Evolutionary conservation across 2,113 vertebrate genomes (phyloP).

Genomic region (Emydocephalus ijimae): DNA sequence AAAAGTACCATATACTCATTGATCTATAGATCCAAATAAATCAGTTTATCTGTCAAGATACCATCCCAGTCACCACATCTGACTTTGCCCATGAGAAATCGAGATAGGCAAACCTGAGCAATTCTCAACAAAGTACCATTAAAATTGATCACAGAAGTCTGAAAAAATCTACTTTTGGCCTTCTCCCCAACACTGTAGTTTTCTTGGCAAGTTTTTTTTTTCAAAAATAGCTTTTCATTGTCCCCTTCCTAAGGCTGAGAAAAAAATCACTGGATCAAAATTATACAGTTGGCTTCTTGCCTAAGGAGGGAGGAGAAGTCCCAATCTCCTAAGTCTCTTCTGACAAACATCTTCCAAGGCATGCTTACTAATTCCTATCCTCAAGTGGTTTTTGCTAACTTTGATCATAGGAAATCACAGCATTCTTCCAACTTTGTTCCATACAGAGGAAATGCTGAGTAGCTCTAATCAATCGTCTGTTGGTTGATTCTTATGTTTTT

Average conservation of each 20-base stretch:
- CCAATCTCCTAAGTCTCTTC: background rate
- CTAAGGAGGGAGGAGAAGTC: background rate
- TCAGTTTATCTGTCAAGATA: background rate
- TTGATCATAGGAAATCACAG: background rate
- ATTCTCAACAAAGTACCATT: background rate
- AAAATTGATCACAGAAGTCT: background rate
- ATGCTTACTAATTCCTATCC: background rate
- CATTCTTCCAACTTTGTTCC: background rate
- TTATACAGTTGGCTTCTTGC: background rate
- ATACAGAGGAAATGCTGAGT: background rate
- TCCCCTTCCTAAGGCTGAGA: background rate
- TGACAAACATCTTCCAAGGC: background rate
- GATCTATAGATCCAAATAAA: background rate
- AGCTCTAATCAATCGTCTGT: background rate
- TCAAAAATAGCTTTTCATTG: background rate
- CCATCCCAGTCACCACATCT: background rate
- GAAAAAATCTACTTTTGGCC: background rate
- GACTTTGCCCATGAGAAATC: background rate
- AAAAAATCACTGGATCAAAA: background rate
- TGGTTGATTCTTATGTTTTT: background rate
- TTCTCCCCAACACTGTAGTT: background rate
- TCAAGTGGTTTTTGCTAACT: background rate
- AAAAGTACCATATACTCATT: background rate
- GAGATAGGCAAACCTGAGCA: background rate
- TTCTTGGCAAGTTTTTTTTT: background rate